Evolutionary conservation across 37 sponge, comb jelly and placozoan species (phyloP), one percentile per base, ranked within the genome.

Genomic region (Haliclona indistincta): DNA sequence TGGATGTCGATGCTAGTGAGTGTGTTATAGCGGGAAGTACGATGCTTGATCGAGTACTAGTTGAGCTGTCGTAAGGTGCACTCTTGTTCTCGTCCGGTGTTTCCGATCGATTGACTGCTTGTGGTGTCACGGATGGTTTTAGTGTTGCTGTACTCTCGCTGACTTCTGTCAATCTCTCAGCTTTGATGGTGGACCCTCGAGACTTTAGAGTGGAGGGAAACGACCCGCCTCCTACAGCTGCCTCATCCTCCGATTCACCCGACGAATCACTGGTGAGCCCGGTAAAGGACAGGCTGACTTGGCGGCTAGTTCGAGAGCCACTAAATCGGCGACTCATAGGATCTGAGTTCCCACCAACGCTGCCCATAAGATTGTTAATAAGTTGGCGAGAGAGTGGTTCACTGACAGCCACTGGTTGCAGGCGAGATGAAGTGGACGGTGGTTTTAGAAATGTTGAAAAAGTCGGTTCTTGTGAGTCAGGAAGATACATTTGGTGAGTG

Each of bases 181-280:
- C 60, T 15, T 15, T 15, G 13, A 15, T 47, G 6, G n/a, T 26
- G 6, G 60, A 58, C 6, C 13, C 26, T n/a, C 28, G 60, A 20
- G 60, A 58, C 28, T 58, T 58, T 8, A 58, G 28, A 25, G 60
- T 58, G 6, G 60, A 58, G 11, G 60, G 60, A 26, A 58, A 58
- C 26, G 60, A 58, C 22, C 60, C 60, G 22, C 25, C 60, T 7
- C 60, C 60, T n/a, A n/a, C n/a, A n/a, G n/a, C n/a, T 58, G 11
- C 60, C 7, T 58, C n/a, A n/a, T n/a, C 60, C 6, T 20, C 11
- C 28, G 6, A 20, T 11, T n/a, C 28, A 7, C 60, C 28, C 6
- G 28, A n/a, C 7, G 13, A 6, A 20, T 58, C 60, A 17, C 51
- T 15, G 15, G 51, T n/a, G 6, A 58, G n/a, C 7, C 11, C 25